phyloP scores from a whole-genome alignment of 2,113 vertebrate genomes.

The Podarcis cretensis region DNA sequence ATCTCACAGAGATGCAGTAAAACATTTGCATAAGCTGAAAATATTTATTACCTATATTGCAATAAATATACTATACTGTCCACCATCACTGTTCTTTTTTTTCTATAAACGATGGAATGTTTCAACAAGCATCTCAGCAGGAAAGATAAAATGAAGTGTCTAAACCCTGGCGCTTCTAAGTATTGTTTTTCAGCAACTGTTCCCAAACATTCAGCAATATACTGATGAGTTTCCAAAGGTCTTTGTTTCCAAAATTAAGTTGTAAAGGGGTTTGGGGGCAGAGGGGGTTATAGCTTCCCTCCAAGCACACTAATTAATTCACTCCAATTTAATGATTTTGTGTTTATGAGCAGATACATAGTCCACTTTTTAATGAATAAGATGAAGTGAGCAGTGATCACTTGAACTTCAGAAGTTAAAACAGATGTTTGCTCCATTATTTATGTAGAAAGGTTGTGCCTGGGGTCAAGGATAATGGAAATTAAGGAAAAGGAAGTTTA shows the following conservation, averaged over 20 bases:
- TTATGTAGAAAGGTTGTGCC: slow-evolving; percentile 13
- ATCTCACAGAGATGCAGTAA: slow-evolving; percentile 9
- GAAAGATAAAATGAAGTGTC: background rate
- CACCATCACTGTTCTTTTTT: slow-evolving; percentile 33
- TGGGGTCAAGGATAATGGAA: slow-evolving; percentile 5
- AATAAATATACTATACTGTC: slow-evolving; percentile 25
- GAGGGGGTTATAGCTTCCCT: background rate
- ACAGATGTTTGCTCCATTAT: slow-evolving; percentile 30
- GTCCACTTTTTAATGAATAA: background rate
- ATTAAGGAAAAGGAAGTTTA: slow-evolving; percentile 16
- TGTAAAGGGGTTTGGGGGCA: background rate
- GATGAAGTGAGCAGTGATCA: background rate
- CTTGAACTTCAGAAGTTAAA: slow-evolving; percentile 17
- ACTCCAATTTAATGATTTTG: background rate
- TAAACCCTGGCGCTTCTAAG: background rate
- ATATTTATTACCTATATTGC: background rate
- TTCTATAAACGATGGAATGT: background rate
- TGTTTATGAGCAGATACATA: background rate
- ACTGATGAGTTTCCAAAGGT: background rate
- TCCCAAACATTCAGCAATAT: background rate
- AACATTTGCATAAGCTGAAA: slow-evolving; percentile 37
- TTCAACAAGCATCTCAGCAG: background rate
- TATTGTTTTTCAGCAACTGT: background rate
- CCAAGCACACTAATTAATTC: background rate
- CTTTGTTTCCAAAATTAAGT: slow-evolving; percentile 7